Base-by-base conservation (phyloP, 2,888 invertebrate genomes). In the Brachylomia viminalis region DNA sequence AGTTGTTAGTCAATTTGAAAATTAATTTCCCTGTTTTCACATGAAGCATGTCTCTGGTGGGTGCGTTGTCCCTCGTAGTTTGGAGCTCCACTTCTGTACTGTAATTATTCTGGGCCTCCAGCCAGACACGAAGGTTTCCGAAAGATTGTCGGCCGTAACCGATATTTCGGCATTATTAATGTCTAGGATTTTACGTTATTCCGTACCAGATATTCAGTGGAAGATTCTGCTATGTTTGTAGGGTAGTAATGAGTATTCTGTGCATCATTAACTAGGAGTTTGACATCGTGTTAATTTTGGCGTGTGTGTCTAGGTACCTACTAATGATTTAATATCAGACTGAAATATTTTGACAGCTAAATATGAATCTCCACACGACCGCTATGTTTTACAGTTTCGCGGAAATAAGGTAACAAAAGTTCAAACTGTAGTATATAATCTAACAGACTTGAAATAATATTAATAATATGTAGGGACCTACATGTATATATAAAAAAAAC, bases 81-180 rank as follows among this genome's bases (percentile, higher is more conserved):
- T 0, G 0, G 7, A 45, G 5, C 1, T 13, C 8, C 33, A 2
- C 58, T 45, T 79, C 76, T 76, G 42, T 42, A 27, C 1, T 59
- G 17, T 20, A 33, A 30, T 0, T 33, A 13, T 6, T 27, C 23
- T 45, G 23, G 45, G 68, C 66, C 78, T 74, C 45, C 56, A 52
- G 49, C 42, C 61, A 75, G 30, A 72, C 10, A 30, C 56, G 73
- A 81, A 80, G 71, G 68, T 75, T 74, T 66, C 66, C 62, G 33
- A 75, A 75, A 77, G 68, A 80, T 83, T 77, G 64, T 72, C 72
- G 77, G 83, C 75, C 69, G 52, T 77, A 88, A 83, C 85, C 86
- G 70, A 87, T 87, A 84, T 79, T 77, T 75, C 30, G 66, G 74
- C 70, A 83, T 79, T 85, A 85, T 85, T 82, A 82, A 85, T 79